These are phyloP conservation scores for Arctopsyche grandis DNA, from an alignment of 1,140 invertebrate species.

Conservation along the genomic window DNA sequence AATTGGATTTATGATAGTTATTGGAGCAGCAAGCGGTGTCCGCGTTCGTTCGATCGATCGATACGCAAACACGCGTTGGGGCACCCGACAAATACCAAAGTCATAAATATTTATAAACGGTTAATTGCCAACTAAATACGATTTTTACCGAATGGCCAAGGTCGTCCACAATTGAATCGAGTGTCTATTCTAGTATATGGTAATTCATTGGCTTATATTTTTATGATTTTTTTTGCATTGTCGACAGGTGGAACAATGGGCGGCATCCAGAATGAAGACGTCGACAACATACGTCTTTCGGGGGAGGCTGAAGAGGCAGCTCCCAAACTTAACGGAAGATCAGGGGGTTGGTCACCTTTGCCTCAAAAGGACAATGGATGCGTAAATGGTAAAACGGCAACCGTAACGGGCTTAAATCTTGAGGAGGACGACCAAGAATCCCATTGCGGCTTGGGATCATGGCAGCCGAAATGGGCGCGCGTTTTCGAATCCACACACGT, in stretches of 20 bases:
- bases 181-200: neutral
- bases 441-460: constrained; percentile 77
- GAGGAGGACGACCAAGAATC: constrained; percentile 64
- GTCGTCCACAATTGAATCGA: neutral
- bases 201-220: neutral
- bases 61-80: neutral
- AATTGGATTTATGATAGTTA: constrained; percentile 10
- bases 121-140: constrained; percentile 4
- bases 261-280: constrained; percentile 3
- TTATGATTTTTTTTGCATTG: neutral
- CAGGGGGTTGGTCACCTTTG: constrained; percentile 36
- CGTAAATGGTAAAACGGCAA: constrained; percentile 27
- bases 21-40: neutral
- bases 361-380: constrained; percentile 39
- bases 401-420: constrained; percentile 3
- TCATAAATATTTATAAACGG: neutral
- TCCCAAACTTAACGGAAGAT: constrained; percentile 39
- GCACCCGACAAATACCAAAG: neutral
- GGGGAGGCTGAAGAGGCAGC: constrained; percentile 5
- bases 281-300: neutral
- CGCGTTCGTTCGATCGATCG: neutral
- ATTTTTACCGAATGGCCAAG: neutral
- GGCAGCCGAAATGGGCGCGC: constrained; percentile 76
- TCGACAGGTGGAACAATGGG: constrained; percentile 32
- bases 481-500: constrained; percentile 87